Percentiles rank a stretch among this genome's conserved stretches.
Conservation (phyloP, 1,140 invertebrate species). For the Heliothis virescens region DNA sequence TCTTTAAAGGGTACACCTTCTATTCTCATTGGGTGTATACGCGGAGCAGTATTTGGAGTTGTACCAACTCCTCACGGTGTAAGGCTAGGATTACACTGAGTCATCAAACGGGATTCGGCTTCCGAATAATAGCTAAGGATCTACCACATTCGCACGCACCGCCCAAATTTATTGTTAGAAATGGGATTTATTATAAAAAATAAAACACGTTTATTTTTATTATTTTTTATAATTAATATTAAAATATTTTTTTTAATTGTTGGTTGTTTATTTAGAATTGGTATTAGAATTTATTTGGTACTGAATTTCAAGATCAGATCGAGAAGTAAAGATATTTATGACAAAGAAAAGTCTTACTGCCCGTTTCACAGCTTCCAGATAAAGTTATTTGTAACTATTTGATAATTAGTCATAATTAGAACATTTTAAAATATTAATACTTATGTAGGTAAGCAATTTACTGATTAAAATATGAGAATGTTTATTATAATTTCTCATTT, state of each 20-base stretch:
- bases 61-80: neutral
- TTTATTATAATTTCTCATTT: too few species aligned
- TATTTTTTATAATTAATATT: too few species aligned
- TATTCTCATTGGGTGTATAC: constrained; percentile 53
- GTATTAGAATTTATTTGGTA: too few species aligned
- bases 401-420: neutral
- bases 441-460: neutral
- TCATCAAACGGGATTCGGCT: neutral
- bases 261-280: too few species aligned
- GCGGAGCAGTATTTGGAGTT: neutral
- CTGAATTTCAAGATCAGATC: too few species aligned
- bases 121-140: neutral
- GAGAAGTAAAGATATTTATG: too few species aligned
- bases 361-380: too few species aligned
- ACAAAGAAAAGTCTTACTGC: too few species aligned
- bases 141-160: neutral
- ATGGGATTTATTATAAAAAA: neutral
- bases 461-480: too few species aligned
- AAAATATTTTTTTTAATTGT: too few species aligned
- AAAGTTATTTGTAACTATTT: too few species aligned
- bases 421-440: neutral
- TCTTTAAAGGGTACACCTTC: constrained; percentile 59
- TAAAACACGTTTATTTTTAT: neutral
- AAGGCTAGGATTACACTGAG: neutral
- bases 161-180: neutral